Evolutionary conservation across 2,888 invertebrate species (phyloP).

Genomic region (Epinotia brunnichana): DNA sequence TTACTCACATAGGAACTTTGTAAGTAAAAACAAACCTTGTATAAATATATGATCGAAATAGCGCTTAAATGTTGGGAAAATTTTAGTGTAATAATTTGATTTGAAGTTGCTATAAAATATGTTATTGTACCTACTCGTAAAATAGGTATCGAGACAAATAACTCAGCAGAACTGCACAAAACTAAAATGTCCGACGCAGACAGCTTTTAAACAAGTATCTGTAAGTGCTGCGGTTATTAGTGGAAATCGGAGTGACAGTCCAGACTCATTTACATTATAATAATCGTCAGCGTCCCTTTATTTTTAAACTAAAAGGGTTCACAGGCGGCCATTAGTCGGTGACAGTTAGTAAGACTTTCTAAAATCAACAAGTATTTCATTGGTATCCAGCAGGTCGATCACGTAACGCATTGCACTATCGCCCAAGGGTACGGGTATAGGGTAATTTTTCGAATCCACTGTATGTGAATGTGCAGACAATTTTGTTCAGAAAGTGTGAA

Average conservation of each 20-base stretch:
- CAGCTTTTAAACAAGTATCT: conserved; percentile 18
- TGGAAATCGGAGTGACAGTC: conserved; percentile 35
- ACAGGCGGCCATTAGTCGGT: conserved; percentile 26
- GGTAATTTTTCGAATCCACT: too few relatives aligned
- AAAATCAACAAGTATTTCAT: conserved; percentile 15
- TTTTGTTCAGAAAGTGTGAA: too few relatives aligned
- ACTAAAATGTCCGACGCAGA: conserved; percentile 9
- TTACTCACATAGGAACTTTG: too few relatives aligned
- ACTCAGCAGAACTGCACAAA: conserved; percentile 9
- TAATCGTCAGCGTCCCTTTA: conserved; percentile 29
- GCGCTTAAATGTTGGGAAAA: too few relatives aligned
- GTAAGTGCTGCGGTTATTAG: conserved; percentile 13
- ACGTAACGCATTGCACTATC: too few relatives aligned
- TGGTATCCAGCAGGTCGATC: neutral
- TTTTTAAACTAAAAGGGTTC: conserved; percentile 41
- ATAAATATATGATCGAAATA: too few relatives aligned
- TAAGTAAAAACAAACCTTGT: too few relatives aligned
- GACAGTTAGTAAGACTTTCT: conserved; percentile 23
- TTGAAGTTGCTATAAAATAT: too few relatives aligned
- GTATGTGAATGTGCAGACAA: too few relatives aligned
- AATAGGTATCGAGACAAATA: conserved; percentile 2
- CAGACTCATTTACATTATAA: conserved; percentile 37
- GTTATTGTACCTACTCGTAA: too few relatives aligned
- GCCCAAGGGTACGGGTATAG: too few relatives aligned
- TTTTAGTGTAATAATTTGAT: too few relatives aligned